A percentile compares a stretch with the other conserved stretches of the same genome.
Evolutionary conservation across 64 coral and sea anemone genomes (phyloP).

Genomic region (Stichodactyla mertensii): DNA sequence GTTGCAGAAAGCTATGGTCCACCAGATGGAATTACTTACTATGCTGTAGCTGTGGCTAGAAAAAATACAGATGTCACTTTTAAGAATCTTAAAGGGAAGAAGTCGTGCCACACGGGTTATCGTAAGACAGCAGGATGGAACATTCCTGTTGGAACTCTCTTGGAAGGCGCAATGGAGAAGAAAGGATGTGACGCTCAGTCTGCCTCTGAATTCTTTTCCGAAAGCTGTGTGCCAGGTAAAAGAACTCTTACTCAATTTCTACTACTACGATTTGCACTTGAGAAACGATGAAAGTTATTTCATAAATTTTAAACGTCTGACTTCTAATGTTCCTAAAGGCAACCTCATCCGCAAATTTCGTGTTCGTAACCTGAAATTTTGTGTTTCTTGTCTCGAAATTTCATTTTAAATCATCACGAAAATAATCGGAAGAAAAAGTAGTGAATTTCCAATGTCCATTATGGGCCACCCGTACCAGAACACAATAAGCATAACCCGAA

Average conservation of each 20-base stretch:
- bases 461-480: no score
- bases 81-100: slow-evolving; percentile 30
- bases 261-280: no score
- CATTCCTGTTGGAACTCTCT: slow-evolving; percentile 44
- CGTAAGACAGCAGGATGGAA: slow-evolving; percentile 47
- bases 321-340: no score
- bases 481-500: no score
- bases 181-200: slow-evolving; percentile 18
- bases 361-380: no score
- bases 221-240: slow-evolving; percentile 75
- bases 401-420: no score
- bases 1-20: slow-evolving; percentile 39
- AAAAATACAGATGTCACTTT: slow-evolving; percentile 25
- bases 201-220: slow-evolving; percentile 35
- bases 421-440: no score
- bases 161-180: neutral
- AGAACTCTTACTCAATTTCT: neutral
- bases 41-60: slow-evolving; percentile 59
- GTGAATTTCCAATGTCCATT: no score
- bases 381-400: no score
- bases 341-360: no score
- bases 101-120: slow-evolving; percentile 69
- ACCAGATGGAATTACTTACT: slow-evolving; percentile 19
- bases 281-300: no score
- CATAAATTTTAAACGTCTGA: no score